These are phyloP conservation scores for Galago senegalensis DNA, from an alignment of 2,797 vertebrate species.

Conservation along the genomic window DNA sequence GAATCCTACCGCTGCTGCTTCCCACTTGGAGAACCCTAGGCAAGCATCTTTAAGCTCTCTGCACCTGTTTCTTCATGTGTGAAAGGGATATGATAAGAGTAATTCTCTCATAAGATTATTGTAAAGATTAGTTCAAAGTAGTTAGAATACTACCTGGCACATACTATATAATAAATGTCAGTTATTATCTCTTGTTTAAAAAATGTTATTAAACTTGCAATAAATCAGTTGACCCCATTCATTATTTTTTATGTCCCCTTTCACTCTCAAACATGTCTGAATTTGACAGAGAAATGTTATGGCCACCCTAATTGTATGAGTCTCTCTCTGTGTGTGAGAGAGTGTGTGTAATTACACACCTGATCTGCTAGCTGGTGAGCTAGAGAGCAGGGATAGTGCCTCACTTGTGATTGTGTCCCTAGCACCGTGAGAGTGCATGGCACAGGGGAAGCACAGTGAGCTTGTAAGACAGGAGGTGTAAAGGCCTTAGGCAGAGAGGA, in stretches of 20 bases:
- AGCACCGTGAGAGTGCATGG: background rate
- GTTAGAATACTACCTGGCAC: background rate
- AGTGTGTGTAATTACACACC: background rate
- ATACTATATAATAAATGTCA: background rate
- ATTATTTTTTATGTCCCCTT: background rate
- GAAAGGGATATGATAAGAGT: background rate
- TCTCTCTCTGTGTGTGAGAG: background rate
- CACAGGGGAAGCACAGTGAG: background rate
- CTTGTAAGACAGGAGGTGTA: background rate
- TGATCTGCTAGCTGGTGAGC: background rate
- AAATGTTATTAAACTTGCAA: background rate
- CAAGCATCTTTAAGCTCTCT: background rate
- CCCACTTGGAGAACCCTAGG: background rate
- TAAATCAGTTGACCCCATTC: background rate
- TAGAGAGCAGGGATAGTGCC: background rate
- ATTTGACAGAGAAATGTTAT: constrained; percentile 22
- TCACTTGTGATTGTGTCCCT: background rate
- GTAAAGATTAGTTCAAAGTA: constrained; percentile 1
- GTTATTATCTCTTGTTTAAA: background rate
- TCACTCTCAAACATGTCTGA: constrained; percentile 1
- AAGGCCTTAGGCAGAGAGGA: background rate
- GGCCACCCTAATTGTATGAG: background rate
- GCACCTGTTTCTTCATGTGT: constrained; percentile 31
- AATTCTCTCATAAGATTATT: background rate
- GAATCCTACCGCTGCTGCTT: background rate